Evolutionary conservation across 2,113 vertebrate species (phyloP), one percentile per base, ranked within the genome.

Genomic region (zebrafish (Danio rerio)): DNA sequence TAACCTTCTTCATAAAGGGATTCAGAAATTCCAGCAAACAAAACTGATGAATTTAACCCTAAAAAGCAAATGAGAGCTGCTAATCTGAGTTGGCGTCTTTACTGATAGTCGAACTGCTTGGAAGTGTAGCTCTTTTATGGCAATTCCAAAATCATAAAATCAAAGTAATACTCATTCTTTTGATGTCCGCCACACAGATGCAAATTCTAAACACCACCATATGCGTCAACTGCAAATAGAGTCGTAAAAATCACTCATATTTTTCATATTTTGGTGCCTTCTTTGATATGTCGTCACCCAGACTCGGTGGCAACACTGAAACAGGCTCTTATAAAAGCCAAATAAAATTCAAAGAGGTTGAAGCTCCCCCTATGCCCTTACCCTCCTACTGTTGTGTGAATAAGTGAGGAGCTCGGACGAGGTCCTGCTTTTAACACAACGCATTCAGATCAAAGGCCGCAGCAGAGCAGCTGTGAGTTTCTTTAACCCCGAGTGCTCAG

Each of bases 391-490:
- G 69, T 65, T 56, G 20, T 43, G 55, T 71, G 65, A 43, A 65
- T 49, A 58, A 62, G 16, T 3, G 11, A 79, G 69, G 50, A 75
- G 47, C 79, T 61, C 62, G 55, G 80, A 86, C 70, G 18, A 78
- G 55, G 72, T 65, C 71, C 20, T 1, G 15, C 61, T 56, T 61
- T 53, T 73, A 62, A 79, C 82, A 76, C 82, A 56, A 62, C 13
- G 21, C 68, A 43, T 52, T 76, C 31, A 89, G 85, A 91, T 93
- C 92, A 93, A 95, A 93, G 90, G 80, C 69, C 78, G 18, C 49
- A 43, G 18, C 80, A 58, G 82, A 90, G 86, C 92, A 92, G 91
- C 92, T 93, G 92, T 80, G 91, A 89, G 90, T 91, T 91, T 91
- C 89, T 84, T 78, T 92, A 92, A 92, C 89, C 83, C 87, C 86